Evolutionary conservation across 2,888 invertebrate species (phyloP), one percentile per base, ranked within the genome.

Genomic region (Emmelina monodactyla): DNA sequence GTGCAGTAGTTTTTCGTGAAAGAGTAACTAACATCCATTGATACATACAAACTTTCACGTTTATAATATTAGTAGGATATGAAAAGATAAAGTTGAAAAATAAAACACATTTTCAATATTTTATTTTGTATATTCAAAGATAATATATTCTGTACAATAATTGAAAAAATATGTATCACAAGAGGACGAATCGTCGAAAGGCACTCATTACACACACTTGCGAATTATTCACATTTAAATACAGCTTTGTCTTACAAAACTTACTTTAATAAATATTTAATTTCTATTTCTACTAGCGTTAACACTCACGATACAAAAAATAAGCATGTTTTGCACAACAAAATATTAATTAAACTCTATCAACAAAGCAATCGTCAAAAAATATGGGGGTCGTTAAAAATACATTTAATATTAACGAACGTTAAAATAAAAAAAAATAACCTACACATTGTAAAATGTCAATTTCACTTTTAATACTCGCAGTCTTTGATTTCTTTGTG

Each of bases 401-500:
- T 37, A 33, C 19, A 16, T 19, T 35, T 31, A 29, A 37, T 32
- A 37, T 32, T 41, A 48, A 40, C 51, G 52, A 56, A 56, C 52
- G 61, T 72, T 72, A 72, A 70, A 68, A 69, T 64, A 72, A 51
- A 55, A 65, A 60, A 62, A 63, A 67, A 69, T 58, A 64, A 49
- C 51, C 48, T 49, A 53, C 48, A 40, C 50, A 50, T 49, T 50
- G 51, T 55, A 63, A 66, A 62, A 64, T 58, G 59, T 73, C 66
- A 67, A 64, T 55, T 55, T 55, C 55, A 49, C 44, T 37, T 46
- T 59, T 54, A 69, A 68, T 59, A 71, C 70, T 62, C 53, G 76
- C 78, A 78, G 78, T 79, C 78, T 79, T 78, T 72, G 66, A 68
- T 69, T 75, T 72, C 75, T 68, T 78, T 78, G 79, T 76, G 78